A percentile compares a stretch with the other conserved stretches of the same genome.
Evolutionary conservation across 1,140 invertebrate genomes (phyloP).

Genomic region (Coenobita brevimanus): DNA sequence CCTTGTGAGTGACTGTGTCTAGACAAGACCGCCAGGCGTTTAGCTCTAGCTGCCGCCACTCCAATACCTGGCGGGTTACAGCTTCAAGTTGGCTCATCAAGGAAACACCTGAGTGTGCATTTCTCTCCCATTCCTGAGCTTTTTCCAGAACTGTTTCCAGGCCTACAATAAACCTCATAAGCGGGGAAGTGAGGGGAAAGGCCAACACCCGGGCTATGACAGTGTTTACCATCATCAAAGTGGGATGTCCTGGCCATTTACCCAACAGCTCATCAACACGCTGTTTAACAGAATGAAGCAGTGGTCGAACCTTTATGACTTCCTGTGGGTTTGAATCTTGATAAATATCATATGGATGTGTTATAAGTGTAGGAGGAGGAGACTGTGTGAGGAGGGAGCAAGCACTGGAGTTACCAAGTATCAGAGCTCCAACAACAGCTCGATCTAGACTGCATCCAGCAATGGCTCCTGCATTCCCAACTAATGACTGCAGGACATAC

Average conservation of each 20-base stretch:
- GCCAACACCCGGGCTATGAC: slow-evolving; percentile 85
- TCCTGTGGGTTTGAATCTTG: slow-evolving; percentile 87
- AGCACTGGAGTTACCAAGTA: slow-evolving; percentile 58
- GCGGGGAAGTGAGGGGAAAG: slow-evolving; percentile 85
- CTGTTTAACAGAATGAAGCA: slow-evolving; percentile 80
- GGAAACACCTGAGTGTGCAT: slow-evolving; percentile 80
- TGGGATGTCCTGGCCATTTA: slow-evolving; percentile 94
- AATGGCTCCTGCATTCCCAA: slow-evolving; percentile 55
- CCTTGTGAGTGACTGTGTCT: slow-evolving; percentile 74
- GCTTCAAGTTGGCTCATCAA: slow-evolving; percentile 81
- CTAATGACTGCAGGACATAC: slow-evolving; percentile 28
- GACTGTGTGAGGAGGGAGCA: slow-evolving; percentile 42
- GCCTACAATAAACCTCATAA: slow-evolving; percentile 92
- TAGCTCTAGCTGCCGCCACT: slow-evolving; percentile 94
- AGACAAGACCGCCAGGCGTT: slow-evolving; percentile 88
- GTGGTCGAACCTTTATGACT: slow-evolving; percentile 81
- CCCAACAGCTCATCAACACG: slow-evolving; percentile 81
- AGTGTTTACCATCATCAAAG: slow-evolving; percentile 80
- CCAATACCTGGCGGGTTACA: slow-evolving; percentile 87
- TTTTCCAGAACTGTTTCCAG: slow-evolving; percentile 90
- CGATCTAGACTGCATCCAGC: slow-evolving; percentile 45
- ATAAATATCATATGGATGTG: slow-evolving; percentile 86
- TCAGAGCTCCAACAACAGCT: slow-evolving; percentile 51
- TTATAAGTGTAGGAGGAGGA: slow-evolving; percentile 28
- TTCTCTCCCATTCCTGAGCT: slow-evolving; percentile 72